phyloP scores from a whole-genome alignment of 2,888 invertebrate species.

The Pecten maximus region DNA sequence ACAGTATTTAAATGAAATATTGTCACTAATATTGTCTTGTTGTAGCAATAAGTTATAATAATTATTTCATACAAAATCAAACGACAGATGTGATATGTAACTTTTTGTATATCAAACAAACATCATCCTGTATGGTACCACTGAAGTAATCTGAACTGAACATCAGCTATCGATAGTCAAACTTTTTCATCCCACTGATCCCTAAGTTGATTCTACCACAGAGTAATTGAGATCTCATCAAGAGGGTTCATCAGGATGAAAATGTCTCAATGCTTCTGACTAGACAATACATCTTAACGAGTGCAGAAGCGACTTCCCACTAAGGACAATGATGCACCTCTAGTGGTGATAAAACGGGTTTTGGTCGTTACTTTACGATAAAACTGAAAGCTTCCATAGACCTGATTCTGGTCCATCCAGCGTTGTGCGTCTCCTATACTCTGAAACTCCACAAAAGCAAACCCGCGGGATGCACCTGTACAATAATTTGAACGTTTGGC shows the following conservation, averaged over 20 bases:
- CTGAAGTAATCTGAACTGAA: neutral
- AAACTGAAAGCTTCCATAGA: conserved; percentile 80
- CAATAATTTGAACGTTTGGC: conserved; percentile 59
- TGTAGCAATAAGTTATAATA: too few relatives aligned
- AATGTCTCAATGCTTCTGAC: neutral
- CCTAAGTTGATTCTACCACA: neutral
- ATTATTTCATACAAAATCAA: too few relatives aligned
- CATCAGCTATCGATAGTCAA: neutral
- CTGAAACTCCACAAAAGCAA: conserved; percentile 97
- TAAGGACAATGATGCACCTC: neutral
- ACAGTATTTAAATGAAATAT: too few relatives aligned
- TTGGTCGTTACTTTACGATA: conserved; percentile 27
- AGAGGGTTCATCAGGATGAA: conserved; percentile 3
- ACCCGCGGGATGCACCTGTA: conserved; percentile 92
- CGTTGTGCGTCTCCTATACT: conserved; percentile 92
- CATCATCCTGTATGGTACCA: neutral
- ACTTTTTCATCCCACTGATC: conserved; percentile 23
- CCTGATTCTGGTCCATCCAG: conserved; percentile 96
- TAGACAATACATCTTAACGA: neutral
- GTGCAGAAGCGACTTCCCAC: conserved; percentile 8
- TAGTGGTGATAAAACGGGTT: neutral
- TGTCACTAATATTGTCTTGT: too few relatives aligned
- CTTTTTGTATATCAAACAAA: neutral
- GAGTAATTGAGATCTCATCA: neutral
- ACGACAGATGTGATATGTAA: too few relatives aligned